phyloP scores from a whole-genome alignment of 2,113 vertebrate species.

The Ceyx cyanopectus region DNA sequence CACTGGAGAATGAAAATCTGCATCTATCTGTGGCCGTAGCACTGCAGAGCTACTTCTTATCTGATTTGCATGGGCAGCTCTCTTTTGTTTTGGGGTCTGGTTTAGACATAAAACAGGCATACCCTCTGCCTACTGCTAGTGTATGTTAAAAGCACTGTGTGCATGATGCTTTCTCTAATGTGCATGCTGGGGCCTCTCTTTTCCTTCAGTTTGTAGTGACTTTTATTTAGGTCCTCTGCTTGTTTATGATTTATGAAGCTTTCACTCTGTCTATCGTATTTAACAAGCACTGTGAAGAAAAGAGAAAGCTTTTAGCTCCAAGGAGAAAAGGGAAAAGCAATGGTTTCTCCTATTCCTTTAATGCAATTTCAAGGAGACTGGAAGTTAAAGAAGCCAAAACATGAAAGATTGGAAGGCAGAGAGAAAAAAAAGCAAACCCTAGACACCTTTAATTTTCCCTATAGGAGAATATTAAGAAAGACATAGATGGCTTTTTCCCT shows the following conservation, averaged over 20 bases:
- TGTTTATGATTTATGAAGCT: constrained; percentile 72
- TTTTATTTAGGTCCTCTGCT: constrained; percentile 59
- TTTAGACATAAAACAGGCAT: not conserved
- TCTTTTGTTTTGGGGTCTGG: not conserved
- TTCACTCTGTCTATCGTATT: constrained; percentile 58
- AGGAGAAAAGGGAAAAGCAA: constrained; percentile 28
- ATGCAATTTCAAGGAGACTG: constrained; percentile 64
- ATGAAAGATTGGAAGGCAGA: constrained; percentile 26
- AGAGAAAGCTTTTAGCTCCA: constrained; percentile 70
- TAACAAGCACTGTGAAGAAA: constrained; percentile 54
- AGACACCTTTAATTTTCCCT: constrained; percentile 38
- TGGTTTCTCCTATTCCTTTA: constrained; percentile 41
- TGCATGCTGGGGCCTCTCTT: not conserved
- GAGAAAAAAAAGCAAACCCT: not conserved
- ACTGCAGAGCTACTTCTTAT: not conserved
- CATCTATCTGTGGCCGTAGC: not conserved
- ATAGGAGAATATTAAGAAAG: not conserved
- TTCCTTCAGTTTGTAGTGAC: not conserved
- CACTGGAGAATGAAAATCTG: not conserved
- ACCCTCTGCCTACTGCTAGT: not conserved
- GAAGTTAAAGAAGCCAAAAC: constrained; percentile 53
- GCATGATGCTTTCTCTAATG: not conserved
- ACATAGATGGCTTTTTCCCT: constrained; percentile 2
- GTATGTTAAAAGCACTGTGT: not conserved
- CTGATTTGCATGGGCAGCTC: not conserved